Evolutionary conservation across 2,113 vertebrate genomes (phyloP).

Genomic region (Erythrocebus patas): DNA sequence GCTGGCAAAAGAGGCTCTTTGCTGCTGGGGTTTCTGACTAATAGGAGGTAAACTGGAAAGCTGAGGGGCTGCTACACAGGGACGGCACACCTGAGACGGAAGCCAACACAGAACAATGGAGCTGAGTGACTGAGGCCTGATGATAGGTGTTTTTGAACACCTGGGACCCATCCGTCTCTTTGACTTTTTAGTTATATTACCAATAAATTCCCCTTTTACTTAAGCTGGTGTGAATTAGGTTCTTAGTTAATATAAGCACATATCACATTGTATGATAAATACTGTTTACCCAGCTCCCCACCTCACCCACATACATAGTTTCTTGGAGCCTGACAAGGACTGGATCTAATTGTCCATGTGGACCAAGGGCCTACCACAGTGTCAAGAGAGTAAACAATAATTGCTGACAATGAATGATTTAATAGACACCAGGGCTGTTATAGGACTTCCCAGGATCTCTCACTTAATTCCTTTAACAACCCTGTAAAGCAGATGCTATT

Average conservation of each 20-base stretch:
- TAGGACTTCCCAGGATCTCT: neutral
- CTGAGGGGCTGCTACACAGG: neutral
- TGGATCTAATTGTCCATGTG: neutral
- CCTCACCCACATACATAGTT: neutral
- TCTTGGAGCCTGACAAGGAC: neutral
- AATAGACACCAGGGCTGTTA: neutral
- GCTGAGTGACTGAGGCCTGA: neutral
- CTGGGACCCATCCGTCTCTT: neutral
- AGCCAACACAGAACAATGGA: neutral
- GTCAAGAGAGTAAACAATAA: neutral
- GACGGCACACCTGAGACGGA: neutral
- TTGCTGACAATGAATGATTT: neutral
- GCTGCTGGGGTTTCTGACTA: neutral
- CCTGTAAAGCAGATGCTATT: neutral
- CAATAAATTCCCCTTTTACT: conserved; percentile 5
- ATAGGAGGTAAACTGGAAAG: neutral
- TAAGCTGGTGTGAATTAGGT: neutral
- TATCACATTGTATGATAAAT: neutral
- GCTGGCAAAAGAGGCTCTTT: neutral
- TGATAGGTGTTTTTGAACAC: neutral
- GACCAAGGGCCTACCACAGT: neutral
- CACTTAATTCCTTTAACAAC: neutral
- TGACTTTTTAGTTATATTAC: neutral
- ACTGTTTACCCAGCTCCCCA: neutral
- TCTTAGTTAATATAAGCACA: neutral